Conservation (phyloP, 2,888 invertebrate species). For the Eupithecia subumbrata region DNA sequence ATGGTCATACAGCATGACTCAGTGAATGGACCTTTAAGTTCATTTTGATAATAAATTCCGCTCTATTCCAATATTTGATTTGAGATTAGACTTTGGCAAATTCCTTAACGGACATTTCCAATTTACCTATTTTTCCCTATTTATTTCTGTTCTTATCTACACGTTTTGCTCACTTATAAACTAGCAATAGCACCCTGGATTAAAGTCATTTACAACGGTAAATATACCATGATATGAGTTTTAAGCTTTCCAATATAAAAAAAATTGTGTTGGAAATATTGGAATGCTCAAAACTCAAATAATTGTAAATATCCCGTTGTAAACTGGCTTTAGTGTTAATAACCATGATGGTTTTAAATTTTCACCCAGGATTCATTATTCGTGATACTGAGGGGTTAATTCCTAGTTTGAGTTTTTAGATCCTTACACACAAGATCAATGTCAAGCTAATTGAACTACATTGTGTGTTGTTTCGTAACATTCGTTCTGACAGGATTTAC, state of each 20-base stretch:
- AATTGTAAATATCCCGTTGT: too few species aligned
- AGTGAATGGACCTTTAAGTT: neutral
- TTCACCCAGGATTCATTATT: neutral
- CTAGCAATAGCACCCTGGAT: neutral
- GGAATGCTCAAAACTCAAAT: too few species aligned
- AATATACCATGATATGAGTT: too few species aligned
- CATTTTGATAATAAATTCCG: neutral
- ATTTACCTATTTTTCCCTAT: neutral
- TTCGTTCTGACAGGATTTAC: neutral
- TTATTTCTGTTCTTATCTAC: neutral
- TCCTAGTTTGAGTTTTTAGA: neutral
- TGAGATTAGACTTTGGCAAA: neutral
- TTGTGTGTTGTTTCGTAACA: neutral
- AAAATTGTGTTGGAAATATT: too few species aligned
- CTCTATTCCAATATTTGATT: neutral
- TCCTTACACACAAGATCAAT: neutral
- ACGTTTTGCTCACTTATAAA: neutral
- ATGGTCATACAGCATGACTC: neutral
- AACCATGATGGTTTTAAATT: too few species aligned
- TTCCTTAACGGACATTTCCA: neutral
- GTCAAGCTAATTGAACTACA: slow-evolving; percentile 1
- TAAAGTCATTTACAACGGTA: too few species aligned
- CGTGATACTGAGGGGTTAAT: neutral
- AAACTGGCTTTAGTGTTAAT: too few species aligned
- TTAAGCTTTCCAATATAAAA: too few species aligned